These are phyloP conservation scores for Pangasius larnaudii DNA, from an alignment of 2,797 vertebrate species.

Conservation along the genomic window DNA sequence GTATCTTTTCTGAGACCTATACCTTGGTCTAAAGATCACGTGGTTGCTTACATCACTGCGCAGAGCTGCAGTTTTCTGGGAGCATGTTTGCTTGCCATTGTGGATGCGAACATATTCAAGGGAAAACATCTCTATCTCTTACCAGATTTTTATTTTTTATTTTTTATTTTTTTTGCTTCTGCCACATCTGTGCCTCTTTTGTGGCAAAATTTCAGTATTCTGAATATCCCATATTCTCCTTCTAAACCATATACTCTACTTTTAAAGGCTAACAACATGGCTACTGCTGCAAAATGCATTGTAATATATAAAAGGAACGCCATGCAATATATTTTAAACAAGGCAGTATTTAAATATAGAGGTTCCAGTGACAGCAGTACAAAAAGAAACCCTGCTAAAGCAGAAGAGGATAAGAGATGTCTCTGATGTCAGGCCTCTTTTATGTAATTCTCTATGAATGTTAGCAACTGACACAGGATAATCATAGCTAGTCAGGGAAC, in stretches of 20 bases:
- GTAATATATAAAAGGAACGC: neutral
- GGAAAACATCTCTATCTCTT: neutral
- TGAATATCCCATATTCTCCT: neutral
- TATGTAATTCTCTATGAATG: neutral
- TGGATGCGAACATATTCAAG: neutral
- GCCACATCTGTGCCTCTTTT: neutral
- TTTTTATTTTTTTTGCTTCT: neutral
- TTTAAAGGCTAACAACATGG: neutral
- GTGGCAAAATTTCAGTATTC: neutral
- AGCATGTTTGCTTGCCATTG: neutral
- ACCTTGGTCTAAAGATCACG: neutral
- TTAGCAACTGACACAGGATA: slow-evolving; percentile 11
- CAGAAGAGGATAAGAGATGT: neutral
- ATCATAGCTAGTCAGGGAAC: slow-evolving; percentile 1
- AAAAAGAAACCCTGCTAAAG: neutral
- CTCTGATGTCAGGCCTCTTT: slow-evolving; percentile 7
- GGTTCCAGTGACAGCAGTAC: neutral
- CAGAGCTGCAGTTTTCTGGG: neutral
- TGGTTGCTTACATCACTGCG: neutral
- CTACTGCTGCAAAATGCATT: neutral
- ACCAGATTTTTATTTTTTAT: no score
- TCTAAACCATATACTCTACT: neutral
- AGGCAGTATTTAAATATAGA: slow-evolving; percentile 13
- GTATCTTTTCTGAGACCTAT: neutral
- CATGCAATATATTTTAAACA: neutral